phyloP scores from a whole-genome alignment of 2,797 vertebrate species.

The Crenichthys baileyi region DNA sequence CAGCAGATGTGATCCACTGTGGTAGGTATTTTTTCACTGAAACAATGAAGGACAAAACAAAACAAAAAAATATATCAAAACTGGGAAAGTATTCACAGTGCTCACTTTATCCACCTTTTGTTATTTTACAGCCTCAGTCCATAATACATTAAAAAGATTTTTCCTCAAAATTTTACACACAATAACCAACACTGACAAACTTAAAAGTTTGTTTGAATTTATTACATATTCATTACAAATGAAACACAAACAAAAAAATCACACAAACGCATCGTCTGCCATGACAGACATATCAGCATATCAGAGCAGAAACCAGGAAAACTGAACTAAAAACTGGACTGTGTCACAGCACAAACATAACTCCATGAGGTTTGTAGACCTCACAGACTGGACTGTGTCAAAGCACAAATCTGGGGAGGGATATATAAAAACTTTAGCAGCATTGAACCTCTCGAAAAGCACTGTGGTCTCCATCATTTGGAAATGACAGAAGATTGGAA shows the following conservation, averaged over 20 bases:
- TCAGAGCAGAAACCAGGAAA: not conserved
- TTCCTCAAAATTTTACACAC: not conserved
- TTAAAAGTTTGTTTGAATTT: not conserved
- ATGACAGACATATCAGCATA: not conserved
- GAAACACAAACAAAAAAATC: not conserved
- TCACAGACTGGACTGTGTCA: not conserved
- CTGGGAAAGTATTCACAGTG: not conserved
- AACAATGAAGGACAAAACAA: not conserved
- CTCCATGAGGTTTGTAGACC: not conserved
- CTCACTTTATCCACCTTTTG: not conserved
- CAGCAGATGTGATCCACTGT: slow-evolving; percentile 20
- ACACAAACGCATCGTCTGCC: too few species aligned
- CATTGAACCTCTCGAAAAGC: too few species aligned
- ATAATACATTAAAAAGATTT: not conserved
- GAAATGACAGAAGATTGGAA: too few species aligned
- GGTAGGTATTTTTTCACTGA: slow-evolving; percentile 21
- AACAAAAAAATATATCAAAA: not conserved
- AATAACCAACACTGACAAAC: not conserved
- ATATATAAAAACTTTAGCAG: not conserved
- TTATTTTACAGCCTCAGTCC: not conserved
- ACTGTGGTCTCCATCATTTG: too few species aligned
- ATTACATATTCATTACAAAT: not conserved
- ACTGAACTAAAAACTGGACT: not conserved
- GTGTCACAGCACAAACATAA: not conserved
- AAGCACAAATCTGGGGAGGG: not conserved